Evolutionary conservation across 2,888 invertebrate species (phyloP).

Genomic region (Watsonalla binaria): DNA sequence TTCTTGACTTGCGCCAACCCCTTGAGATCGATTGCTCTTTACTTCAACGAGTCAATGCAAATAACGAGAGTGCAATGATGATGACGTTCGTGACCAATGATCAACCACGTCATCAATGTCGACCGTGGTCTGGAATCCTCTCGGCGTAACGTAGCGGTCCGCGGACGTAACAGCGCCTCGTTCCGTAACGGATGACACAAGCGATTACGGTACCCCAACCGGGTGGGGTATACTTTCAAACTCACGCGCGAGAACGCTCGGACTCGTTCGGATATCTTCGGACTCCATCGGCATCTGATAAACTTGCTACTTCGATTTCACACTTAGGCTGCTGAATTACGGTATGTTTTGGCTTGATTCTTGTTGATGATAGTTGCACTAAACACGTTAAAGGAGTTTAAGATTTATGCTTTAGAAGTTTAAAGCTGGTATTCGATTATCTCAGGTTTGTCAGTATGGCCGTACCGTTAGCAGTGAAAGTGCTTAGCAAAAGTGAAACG

Average conservation of each 20-base stretch:
- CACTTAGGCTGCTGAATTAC: neutral
- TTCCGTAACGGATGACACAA: constrained; percentile 73
- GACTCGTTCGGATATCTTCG: constrained; percentile 40
- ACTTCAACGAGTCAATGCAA: too few relatives aligned
- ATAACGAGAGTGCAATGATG: neutral
- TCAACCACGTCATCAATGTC: constrained; percentile 9
- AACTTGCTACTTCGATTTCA: neutral
- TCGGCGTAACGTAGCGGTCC: constrained; percentile 60
- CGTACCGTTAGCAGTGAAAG: constrained; percentile 74
- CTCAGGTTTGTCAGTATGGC: constrained; percentile 21
- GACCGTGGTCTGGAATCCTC: constrained; percentile 25
- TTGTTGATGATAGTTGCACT: neutral
- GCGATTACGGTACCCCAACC: constrained; percentile 63
- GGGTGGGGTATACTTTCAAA: constrained; percentile 51
- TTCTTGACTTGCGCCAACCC: too few relatives aligned
- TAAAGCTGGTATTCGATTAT: constrained; percentile 40
- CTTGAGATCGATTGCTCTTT: too few relatives aligned
- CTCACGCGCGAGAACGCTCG: constrained; percentile 49
- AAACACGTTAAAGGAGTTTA: neutral
- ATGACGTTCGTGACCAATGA: constrained; percentile 3
- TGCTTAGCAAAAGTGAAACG: constrained; percentile 74
- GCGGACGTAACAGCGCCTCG: constrained; percentile 63
- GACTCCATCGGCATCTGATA: constrained; percentile 4
- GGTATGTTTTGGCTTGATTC: neutral
- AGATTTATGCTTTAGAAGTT: constrained; percentile 2